These are phyloP conservation scores for Prenolepis imparis DNA, from an alignment of 2,888 invertebrate species.

Conservation along the genomic window DNA sequence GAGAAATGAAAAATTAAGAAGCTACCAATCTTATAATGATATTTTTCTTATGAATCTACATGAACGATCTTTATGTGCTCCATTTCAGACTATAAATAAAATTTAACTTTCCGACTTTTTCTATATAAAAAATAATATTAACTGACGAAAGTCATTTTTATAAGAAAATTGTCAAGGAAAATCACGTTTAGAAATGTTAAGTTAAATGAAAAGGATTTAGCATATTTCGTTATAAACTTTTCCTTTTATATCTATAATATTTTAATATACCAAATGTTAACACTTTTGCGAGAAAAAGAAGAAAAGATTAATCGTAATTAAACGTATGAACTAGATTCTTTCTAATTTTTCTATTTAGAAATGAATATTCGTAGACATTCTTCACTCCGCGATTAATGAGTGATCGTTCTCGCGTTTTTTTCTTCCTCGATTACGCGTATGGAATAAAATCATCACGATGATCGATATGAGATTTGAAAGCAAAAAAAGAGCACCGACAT, in stretches of 20 bases:
- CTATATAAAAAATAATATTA: background rate
- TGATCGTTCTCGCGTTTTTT: background rate
- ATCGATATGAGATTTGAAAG: constrained; percentile 35
- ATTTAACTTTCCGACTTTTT: background rate
- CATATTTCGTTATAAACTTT: background rate
- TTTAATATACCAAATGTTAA: background rate
- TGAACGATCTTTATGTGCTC: background rate
- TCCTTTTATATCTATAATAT: background rate
- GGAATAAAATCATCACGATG: constrained; percentile 27
- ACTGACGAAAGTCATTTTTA: background rate
- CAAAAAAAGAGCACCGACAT: constrained; percentile 31
- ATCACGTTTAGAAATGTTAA: background rate
- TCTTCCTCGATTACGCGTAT: background rate
- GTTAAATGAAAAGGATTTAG: background rate
- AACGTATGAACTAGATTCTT: background rate
- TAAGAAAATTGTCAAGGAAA: background rate
- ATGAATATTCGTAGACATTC: background rate
- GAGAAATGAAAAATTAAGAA: background rate
- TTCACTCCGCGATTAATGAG: background rate
- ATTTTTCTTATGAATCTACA: background rate
- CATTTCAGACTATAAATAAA: background rate
- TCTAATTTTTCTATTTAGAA: background rate
- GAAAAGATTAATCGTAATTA: background rate
- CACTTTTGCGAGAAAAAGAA: background rate
- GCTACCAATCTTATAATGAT: background rate